Base-by-base conservation (phyloP, 2,888 invertebrate genomes). In the Drosophila barbarae region DNA sequence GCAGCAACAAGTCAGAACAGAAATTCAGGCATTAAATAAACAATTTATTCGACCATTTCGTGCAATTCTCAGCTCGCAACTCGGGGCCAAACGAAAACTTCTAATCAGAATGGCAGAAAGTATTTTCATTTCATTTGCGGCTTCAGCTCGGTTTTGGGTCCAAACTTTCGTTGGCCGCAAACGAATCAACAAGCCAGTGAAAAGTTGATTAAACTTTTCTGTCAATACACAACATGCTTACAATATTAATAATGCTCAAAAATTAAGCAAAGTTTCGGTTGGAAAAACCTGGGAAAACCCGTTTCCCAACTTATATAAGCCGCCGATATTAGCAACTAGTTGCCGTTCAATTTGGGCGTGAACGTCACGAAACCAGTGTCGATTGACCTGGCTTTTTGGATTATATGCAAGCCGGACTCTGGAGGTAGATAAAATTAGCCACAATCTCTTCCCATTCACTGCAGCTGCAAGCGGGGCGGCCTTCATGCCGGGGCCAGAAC, bases 11-110 rank as follows among this genome's bases (percentile, higher is more conserved):
- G 60, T 60, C 42, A 21, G 51, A 60, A 21, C 21, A 0, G 46
- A 47, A 47, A 47, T 47, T 32, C 46, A 21, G 46, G 46, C 60
- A 60, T 44, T 63, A 56, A 63, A 63, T 60, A 63, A 63, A 63
- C 63, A 60, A 60, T 63, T 63, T 63, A 63, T 60, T 63, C 63
- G 60, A 38, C 60, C 60, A 60, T 63, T 63, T 63, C 26, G 32
- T 38, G 63, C 63, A 44, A 51, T 60, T 44, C 61, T 36, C 61
- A 38, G 32, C 44, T 60, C 36, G 13, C 30, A 13, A 55, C 38
- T 54, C 42, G 44, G 42, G 30, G 23, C 34, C 55, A 49, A 36
- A 38, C 49, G 15, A 21, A 44, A 51, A 63, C 63, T 63, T 60
- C 60, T 63, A 63, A 60, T 63, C 63, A 60, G 51, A 63, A 60